These are phyloP conservation scores for Xenopus laevis DNA, from an alignment of 2,113 vertebrate genomes.

Conservation along the genomic window DNA sequence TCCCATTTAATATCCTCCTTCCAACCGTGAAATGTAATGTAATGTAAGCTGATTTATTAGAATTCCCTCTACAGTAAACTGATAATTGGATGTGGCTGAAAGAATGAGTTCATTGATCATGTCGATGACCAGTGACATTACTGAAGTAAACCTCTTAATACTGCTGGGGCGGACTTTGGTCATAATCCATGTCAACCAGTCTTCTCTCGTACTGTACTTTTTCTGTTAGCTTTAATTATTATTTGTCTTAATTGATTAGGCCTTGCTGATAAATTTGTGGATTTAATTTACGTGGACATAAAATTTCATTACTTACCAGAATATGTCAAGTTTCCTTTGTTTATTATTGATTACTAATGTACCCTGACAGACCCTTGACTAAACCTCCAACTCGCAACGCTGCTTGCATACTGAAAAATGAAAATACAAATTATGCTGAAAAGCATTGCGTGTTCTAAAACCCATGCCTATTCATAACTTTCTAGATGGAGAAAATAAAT, in stretches of 20 bases:
- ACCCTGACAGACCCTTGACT: conserved; percentile 48
- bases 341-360: conserved; percentile 60
- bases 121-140: conserved; percentile 85
- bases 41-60: conserved; percentile 90
- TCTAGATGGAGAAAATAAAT: no score
- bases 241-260: conserved; percentile 79
- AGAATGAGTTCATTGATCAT: conserved; percentile 97
- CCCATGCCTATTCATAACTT: neutral
- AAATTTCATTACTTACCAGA: conserved; percentile 73
- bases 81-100: conserved; percentile 98
- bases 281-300: conserved; percentile 77
- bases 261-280: conserved; percentile 68
- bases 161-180: conserved; percentile 79
- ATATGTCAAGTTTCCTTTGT: conserved; percentile 56
- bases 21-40: conserved; percentile 71
- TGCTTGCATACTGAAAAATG: conserved; percentile 38
- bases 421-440: conserved; percentile 19
- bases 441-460: neutral
- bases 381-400: conserved; percentile 50
- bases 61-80: conserved; percentile 81
- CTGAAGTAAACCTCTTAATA: conserved; percentile 83
- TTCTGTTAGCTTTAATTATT: conserved; percentile 72
- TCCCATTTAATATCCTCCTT: conserved; percentile 75
- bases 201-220: conserved; percentile 66
- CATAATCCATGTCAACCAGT: conserved; percentile 86